Conservation (phyloP, 2,797 vertebrate genomes). For the Meda fulgida region DNA sequence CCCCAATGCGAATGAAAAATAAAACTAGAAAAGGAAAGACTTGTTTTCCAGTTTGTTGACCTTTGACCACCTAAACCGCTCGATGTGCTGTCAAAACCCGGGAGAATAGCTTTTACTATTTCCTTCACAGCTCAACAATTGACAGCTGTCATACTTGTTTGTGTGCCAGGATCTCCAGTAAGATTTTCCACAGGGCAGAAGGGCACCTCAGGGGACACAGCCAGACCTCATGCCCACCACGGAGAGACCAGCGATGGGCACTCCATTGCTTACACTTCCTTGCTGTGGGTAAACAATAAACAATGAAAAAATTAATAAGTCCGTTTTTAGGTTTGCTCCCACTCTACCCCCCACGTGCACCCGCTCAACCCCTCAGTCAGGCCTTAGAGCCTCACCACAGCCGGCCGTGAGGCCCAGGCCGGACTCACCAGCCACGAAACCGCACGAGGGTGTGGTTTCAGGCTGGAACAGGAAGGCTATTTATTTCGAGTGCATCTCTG, state of each 20-base stretch:
- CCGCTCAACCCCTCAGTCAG: conserved; percentile 68
- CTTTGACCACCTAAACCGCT: conserved; percentile 64
- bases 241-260: conserved; percentile 70
- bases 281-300: conserved; percentile 81
- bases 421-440: conserved; percentile 84
- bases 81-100: conserved; percentile 54
- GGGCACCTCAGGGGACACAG: conserved; percentile 61
- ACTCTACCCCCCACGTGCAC: conserved; percentile 60
- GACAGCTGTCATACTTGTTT: conserved; percentile 61
- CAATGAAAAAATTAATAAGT: conserved; percentile 71
- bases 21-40: conserved; percentile 56
- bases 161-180: conserved; percentile 48
- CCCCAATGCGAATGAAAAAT: background rate
- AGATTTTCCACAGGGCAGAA: conserved; percentile 60
- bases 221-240: conserved; percentile 65
- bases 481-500: conserved; percentile 95
- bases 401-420: conserved; percentile 75
- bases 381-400: conserved; percentile 71
- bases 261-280: conserved; percentile 78
- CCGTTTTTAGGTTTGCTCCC: conserved; percentile 65
- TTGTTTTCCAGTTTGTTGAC: conserved; percentile 64
- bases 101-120: conserved; percentile 50
- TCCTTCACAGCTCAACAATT: conserved; percentile 60
- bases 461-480: conserved; percentile 92
- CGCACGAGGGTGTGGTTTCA: conserved; percentile 92